Evolutionary conservation across 2,888 invertebrate genomes (phyloP).

Genomic region (Camptogramma bilineatum): DNA sequence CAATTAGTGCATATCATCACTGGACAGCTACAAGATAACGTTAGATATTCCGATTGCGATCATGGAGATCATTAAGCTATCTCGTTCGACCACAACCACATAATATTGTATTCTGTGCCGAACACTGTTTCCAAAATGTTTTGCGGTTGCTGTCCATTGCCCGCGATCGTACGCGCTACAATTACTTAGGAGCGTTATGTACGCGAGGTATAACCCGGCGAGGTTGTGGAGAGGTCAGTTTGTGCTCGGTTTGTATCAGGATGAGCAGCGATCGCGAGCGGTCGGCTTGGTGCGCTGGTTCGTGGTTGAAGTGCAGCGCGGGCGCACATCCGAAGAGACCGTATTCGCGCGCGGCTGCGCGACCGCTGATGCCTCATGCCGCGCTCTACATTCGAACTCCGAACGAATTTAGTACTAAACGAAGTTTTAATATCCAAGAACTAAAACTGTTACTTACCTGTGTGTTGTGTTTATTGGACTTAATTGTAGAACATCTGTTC

Average conservation of each 20-base stretch:
- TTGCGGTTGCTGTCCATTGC: constrained; percentile 73
- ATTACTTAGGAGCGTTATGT: constrained; percentile 54
- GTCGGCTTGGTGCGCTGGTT: constrained; percentile 72
- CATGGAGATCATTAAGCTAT: constrained; percentile 69
- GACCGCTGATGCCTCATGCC: constrained; percentile 52
- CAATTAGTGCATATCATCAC: constrained; percentile 59
- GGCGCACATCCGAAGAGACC: constrained; percentile 72
- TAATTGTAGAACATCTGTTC: constrained; percentile 49
- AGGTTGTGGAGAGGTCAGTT: constrained; percentile 51
- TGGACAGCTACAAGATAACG: constrained; percentile 56
- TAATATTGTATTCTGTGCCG: constrained; percentile 24
- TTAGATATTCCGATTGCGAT: constrained; percentile 54
- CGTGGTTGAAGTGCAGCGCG: constrained; percentile 79
- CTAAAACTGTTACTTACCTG: constrained; percentile 40
- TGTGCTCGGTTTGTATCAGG: constrained; percentile 34
- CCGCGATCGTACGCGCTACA: constrained; percentile 64
- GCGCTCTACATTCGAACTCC: constrained; percentile 60
- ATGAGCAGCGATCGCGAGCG: constrained; percentile 47
- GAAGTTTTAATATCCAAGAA: constrained; percentile 12
- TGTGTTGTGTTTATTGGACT: constrained; percentile 66
- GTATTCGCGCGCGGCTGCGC: constrained; percentile 67
- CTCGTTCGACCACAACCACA: constrained; percentile 61
- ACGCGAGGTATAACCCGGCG: constrained; percentile 59
- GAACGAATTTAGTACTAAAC: constrained; percentile 49
- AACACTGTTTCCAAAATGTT: constrained; percentile 67